A percentile compares a stretch with the other conserved stretches of the same genome.
phyloP scores from a whole-genome alignment of 2,888 invertebrate genomes.

The Sarcophaga rosellei region DNA sequence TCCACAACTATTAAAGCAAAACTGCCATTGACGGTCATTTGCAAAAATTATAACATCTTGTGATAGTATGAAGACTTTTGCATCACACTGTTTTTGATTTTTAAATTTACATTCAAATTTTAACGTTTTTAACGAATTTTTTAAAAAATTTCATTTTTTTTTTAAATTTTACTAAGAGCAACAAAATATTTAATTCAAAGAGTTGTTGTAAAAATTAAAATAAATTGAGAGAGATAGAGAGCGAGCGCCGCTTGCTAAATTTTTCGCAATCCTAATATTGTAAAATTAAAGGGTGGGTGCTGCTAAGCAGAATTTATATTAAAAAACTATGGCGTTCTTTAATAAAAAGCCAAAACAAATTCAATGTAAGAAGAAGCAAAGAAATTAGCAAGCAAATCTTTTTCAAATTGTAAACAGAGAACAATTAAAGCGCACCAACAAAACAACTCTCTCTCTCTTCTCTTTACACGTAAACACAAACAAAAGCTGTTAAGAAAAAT shows the following conservation, averaged over 20 bases:
- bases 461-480: neutral
- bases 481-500: neutral
- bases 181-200: slow-evolving; percentile 9
- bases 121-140: slow-evolving; percentile 11
- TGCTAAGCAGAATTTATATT: slow-evolving; percentile 45
- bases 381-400: slow-evolving; percentile 37
- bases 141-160: neutral
- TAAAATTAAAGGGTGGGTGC: slow-evolving; percentile 76
- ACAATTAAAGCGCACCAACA: neutral
- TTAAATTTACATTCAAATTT: neutral
- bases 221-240: neutral
- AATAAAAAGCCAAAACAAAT: slow-evolving; percentile 28
- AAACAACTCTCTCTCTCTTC: neutral
- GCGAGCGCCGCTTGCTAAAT: slow-evolving; percentile 72
- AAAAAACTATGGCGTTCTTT: slow-evolving; percentile 33
- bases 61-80: no score
- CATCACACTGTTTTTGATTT: neutral
- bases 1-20: no score
- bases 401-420: neutral
- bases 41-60: no score
- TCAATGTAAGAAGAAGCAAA: neutral
- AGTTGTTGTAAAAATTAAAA: neutral
- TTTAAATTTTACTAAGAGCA: neutral
- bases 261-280: slow-evolving; percentile 77
- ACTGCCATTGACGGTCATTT: no score